Conservation (phyloP, 2,113 vertebrate species). For the Perca schrenkii region DNA sequence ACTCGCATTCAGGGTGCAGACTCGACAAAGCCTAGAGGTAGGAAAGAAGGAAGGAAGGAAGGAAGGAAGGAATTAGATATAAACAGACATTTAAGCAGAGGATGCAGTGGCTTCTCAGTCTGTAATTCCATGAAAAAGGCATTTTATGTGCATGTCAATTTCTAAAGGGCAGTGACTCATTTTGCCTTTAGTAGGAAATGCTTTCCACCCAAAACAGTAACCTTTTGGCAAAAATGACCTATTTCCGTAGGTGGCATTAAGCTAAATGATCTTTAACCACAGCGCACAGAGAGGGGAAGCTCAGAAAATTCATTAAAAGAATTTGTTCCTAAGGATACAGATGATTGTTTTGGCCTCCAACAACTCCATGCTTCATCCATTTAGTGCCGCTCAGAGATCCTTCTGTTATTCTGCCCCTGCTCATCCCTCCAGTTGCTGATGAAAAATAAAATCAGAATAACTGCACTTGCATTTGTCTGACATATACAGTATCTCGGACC, state of each 20-base stretch:
- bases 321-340: constrained; percentile 8
- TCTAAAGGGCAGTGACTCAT: constrained; percentile 19
- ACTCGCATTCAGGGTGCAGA: constrained; percentile 86
- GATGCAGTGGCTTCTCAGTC: not conserved
- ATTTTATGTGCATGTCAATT: not conserved
- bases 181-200: constrained; percentile 2
- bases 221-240: constrained; percentile 12
- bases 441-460: constrained; percentile 29
- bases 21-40: constrained; percentile 71
- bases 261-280: not conserved
- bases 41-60: constrained; percentile 13
- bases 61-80: constrained; percentile 2
- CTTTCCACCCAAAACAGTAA: constrained; percentile 2
- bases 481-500: constrained; percentile 13
- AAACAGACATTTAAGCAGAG: not conserved
- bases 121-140: constrained; percentile 10
- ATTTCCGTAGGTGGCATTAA: constrained; percentile 13
- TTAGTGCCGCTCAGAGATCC: not conserved
- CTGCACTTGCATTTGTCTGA: constrained; percentile 34
- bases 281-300: not conserved
- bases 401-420: not conserved
- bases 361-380: constrained; percentile 11
- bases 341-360: constrained; percentile 17
- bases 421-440: not conserved
- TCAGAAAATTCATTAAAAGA: constrained; percentile 4